phyloP scores from a whole-genome alignment of 2,888 invertebrate species.

The Cephus rjabovi region DNA sequence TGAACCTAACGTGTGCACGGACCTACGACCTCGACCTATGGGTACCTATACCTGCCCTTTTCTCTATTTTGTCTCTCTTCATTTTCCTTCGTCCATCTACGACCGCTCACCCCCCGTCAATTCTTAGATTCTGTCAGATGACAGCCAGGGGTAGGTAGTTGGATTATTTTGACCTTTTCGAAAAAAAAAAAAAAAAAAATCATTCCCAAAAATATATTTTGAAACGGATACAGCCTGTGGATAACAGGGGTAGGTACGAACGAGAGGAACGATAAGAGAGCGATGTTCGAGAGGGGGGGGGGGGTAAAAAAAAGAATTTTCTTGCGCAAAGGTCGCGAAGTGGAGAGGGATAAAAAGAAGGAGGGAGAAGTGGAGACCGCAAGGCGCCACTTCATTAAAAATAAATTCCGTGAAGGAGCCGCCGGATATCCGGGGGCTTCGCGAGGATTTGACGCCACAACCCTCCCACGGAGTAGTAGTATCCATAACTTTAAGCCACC shows the following conservation, averaged over 20 bases:
- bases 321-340: background rate
- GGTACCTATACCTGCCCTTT: constrained; percentile 25
- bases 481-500: constrained; percentile 49
- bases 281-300: constrained; percentile 1
- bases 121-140: background rate
- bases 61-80: constrained; percentile 13
- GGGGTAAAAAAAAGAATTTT: constrained; percentile 10
- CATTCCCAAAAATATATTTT: constrained; percentile 20
- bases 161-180: constrained; percentile 10
- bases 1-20: constrained; percentile 45
- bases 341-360: constrained; percentile 57
- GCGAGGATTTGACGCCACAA: constrained; percentile 63
- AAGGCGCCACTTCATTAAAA: constrained; percentile 69
- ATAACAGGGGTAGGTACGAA: background rate
- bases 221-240: constrained; percentile 13
- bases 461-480: constrained; percentile 27
- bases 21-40: constrained; percentile 39
- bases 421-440: constrained; percentile 66
- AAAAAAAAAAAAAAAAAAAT: constrained; percentile 11
- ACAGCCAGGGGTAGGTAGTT: background rate
- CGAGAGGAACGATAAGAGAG: background rate
- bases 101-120: constrained; percentile 9
- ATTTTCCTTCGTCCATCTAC: constrained; percentile 11
- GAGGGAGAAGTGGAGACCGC: constrained; percentile 22
- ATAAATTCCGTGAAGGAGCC: constrained; percentile 68